These are phyloP conservation scores for Ammodytes dubius DNA, from an alignment of 2,113 vertebrate species.

Conservation along the genomic window DNA sequence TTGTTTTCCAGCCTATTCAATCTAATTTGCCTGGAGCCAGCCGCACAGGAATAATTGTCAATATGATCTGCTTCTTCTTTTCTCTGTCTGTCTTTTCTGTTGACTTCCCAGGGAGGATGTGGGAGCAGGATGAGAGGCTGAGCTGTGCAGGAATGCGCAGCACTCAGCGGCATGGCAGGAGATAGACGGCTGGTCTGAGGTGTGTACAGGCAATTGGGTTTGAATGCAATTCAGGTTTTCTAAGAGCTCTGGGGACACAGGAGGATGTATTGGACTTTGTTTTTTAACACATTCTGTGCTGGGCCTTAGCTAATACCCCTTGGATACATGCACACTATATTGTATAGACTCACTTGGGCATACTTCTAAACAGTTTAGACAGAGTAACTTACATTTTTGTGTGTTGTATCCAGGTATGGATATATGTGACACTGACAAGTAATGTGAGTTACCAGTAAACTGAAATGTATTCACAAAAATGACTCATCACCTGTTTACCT, in stretches of 20 bases:
- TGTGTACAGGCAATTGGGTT: background rate
- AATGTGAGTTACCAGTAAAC: background rate
- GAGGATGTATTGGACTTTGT: background rate
- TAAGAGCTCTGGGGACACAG: background rate
- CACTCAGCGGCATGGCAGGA: conserved; percentile 2
- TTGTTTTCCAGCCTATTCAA: conserved; percentile 72
- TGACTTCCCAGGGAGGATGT: conserved; percentile 30
- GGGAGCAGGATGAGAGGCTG: conserved; percentile 25
- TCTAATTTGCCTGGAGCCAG: conserved; percentile 80
- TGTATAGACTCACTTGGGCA: too few species aligned
- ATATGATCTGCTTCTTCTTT: conserved; percentile 43
- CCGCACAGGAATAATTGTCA: conserved; percentile 65
- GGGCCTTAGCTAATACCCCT: background rate
- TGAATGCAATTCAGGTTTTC: conserved; percentile 1
- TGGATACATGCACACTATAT: background rate
- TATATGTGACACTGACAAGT: background rate
- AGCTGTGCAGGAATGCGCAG: conserved; percentile 54
- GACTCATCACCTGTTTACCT: background rate
- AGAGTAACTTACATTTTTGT: background rate
- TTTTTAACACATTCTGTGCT: background rate
- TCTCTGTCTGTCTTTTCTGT: conserved; percentile 24
- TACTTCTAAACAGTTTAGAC: too few species aligned
- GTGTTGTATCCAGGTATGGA: background rate
- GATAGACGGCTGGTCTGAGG: conserved; percentile 20
- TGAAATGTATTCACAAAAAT: background rate